Conservation (phyloP, 1,140 invertebrate species). For the Brachionus plicatilis region DNA sequence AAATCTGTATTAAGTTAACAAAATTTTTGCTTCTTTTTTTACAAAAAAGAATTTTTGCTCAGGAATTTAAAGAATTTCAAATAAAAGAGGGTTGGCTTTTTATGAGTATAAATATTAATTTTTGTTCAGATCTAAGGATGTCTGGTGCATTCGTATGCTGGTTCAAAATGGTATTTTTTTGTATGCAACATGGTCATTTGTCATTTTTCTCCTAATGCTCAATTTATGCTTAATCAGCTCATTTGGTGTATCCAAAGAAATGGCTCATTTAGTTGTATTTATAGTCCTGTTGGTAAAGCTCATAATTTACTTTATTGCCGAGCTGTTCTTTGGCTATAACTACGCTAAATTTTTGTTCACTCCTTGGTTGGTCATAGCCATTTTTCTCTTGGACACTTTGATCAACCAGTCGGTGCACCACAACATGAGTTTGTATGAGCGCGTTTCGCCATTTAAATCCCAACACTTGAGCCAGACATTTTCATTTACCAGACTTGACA, state of each 20-base stretch:
- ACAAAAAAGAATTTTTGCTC: neutral
- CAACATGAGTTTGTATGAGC: neutral
- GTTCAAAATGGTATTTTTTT: constrained; percentile 33
- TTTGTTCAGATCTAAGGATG: neutral
- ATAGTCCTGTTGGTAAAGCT: neutral
- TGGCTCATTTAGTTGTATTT: neutral
- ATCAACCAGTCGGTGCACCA: neutral
- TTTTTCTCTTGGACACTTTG: constrained; percentile 7
- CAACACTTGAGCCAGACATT: neutral
- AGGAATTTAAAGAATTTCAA: neutral
- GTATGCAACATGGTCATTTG: constrained; percentile 26
- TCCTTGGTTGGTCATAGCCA: neutral
- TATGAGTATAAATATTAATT: neutral
- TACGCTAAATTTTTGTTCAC: constrained; percentile 28
- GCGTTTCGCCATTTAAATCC: neutral
- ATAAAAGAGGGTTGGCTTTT: neutral
- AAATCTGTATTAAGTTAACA: neutral
- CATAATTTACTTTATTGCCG: neutral
- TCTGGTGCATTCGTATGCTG: constrained; percentile 22
- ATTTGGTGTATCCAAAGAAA: neutral
- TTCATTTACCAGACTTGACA: neutral
- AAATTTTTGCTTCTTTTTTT: neutral
- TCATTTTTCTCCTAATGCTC: constrained; percentile 10
- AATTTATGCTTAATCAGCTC: neutral
- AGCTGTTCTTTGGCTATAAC: neutral